A percentile compares a stretch with the other conserved stretches of the same genome.
Conservation (phyloP, 2,113 vertebrate species). For the western clawed frog (Xenopus tropicalis) region UCB_Xtro_10.0 CM004448.2:86289501-86290000, state of each 20-base stretch:
- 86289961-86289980: no score
- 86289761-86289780: conserved; percentile 43
- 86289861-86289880: not conserved
- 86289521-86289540: no score
- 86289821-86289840: not conserved
- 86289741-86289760: conserved; percentile 55
- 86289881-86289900: not conserved
- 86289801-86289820: not conserved
- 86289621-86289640: conserved; percentile 51
- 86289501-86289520: no score
- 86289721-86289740: conserved; percentile 55
- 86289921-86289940: no score
- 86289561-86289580: conserved; percentile 4
- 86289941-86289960: no score
- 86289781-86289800: conserved; percentile 7
- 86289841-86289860: not conserved
- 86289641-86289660: conserved; percentile 59
- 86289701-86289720: conserved; percentile 63
- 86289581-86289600: conserved; percentile 39
- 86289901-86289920: no score
- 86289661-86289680: conserved; percentile 83
- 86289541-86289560: no score
- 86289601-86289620: conserved; percentile 61
- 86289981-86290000: no score
- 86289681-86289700: conserved; percentile 93